These are phyloP conservation scores for Tapera naevia DNA, from an alignment of 2,797 vertebrate genomes.

Conservation along the genomic window DNA sequence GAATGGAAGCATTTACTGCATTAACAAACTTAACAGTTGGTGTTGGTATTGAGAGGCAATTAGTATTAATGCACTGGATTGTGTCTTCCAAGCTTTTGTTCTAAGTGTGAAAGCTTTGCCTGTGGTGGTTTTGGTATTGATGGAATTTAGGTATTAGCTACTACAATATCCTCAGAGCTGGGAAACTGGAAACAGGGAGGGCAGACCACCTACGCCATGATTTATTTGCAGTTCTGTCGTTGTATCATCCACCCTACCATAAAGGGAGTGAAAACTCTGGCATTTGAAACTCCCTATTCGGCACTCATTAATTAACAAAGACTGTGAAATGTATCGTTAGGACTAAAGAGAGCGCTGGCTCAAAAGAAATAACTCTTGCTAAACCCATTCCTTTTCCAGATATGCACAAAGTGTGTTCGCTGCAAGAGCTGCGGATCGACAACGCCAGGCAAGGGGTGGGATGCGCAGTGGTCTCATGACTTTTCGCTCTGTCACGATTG, in stretches of 20 bases:
- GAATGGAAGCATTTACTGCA: background rate
- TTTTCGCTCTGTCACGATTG: slow-evolving; percentile 99
- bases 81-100: background rate
- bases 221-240: background rate
- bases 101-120: background rate
- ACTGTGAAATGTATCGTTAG: rapidly evolving
- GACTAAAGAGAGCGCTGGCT: background rate
- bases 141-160: background rate
- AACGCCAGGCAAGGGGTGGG: slow-evolving; percentile 97
- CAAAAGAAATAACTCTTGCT: background rate
- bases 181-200: background rate
- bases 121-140: background rate
- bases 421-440: slow-evolving; percentile 98
- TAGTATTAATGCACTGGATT: background rate
- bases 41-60: rapidly evolving
- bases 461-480: slow-evolving; percentile 99
- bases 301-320: background rate
- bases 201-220: background rate
- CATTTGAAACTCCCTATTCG: background rate
- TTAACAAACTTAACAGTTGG: background rate
- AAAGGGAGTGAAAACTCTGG: background rate
- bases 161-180: background rate
- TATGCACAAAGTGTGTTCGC: slow-evolving; percentile 96
- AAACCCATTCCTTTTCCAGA: slow-evolving; percentile 73
- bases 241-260: background rate